Percentiles rank a stretch among this genome's conserved stretches.
Conservation (phyloP, 2,888 invertebrate species). For the Notodonta ziczac region DNA sequence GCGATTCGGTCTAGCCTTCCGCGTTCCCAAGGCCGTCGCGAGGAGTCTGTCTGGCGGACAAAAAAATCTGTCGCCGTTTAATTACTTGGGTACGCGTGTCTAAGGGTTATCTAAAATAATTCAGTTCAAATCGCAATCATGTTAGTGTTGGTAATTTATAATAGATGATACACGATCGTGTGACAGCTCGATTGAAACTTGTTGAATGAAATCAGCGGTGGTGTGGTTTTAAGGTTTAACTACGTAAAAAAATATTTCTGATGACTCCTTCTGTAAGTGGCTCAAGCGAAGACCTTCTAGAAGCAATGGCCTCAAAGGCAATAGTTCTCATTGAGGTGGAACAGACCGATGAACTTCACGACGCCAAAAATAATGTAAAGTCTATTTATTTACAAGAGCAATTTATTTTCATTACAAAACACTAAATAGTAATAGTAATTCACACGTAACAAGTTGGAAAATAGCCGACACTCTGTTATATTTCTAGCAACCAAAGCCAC, state of each 20-base stretch:
- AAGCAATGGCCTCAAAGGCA: background rate
- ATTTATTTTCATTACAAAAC: background rate
- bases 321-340: background rate
- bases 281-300: too few relatives aligned
- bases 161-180: too few relatives aligned
- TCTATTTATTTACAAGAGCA: background rate
- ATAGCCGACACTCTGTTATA: slow-evolving; percentile 3
- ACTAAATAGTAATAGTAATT: slow-evolving; percentile 1
- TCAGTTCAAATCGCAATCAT: background rate
- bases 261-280: too few relatives aligned
- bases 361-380: background rate
- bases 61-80: slow-evolving; percentile 47
- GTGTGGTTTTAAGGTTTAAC: too few relatives aligned
- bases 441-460: slow-evolving; percentile 1
- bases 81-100: slow-evolving; percentile 23
- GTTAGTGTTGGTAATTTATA: background rate
- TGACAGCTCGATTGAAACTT: too few relatives aligned
- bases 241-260: too few relatives aligned
- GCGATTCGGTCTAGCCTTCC: slow-evolving; percentile 63
- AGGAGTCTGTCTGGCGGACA: slow-evolving; percentile 45
- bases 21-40: slow-evolving; percentile 62
- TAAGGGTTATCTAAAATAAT: slow-evolving; percentile 6
- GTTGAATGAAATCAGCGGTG: too few relatives aligned
- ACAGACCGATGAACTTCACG: background rate
- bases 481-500: slow-evolving; percentile 1